A percentile compares a stretch with the other conserved stretches of the same genome.
Evolutionary conservation across 1,140 invertebrate genomes (phyloP).

Genomic region (Drosophila pallidifrons): DNA sequence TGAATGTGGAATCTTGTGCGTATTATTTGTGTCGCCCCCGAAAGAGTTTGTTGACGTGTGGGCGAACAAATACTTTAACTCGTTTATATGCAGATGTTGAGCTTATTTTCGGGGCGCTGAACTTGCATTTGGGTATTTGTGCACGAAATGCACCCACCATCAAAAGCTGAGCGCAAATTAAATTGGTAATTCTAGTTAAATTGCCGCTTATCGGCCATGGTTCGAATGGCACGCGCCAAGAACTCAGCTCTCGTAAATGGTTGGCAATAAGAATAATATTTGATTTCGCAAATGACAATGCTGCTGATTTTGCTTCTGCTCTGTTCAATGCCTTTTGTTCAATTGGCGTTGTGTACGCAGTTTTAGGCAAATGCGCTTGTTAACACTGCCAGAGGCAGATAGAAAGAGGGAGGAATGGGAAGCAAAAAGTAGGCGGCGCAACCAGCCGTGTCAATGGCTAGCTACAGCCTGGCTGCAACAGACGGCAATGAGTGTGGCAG

Average conservation of each 20-base stretch:
- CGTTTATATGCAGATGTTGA: slow-evolving; percentile 42
- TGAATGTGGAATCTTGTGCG: not conserved
- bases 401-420: not conserved
- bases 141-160: slow-evolving; percentile 26
- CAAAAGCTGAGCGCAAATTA: slow-evolving; percentile 35
- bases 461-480: slow-evolving; percentile 3
- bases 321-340: slow-evolving; percentile 9
- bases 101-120: slow-evolving; percentile 46
- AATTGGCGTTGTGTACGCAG: slow-evolving; percentile 45
- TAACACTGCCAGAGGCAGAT: slow-evolving; percentile 65
- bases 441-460: slow-evolving; percentile 18
- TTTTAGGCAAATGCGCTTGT: slow-evolving; percentile 74
- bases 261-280: slow-evolving; percentile 73
- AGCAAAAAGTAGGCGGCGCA: not conserved
- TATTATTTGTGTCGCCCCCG: slow-evolving; percentile 3
- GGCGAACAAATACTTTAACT: slow-evolving; percentile 59
- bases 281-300: slow-evolving; percentile 66
- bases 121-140: slow-evolving; percentile 38
- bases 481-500: slow-evolving; percentile 2
- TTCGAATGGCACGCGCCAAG: slow-evolving; percentile 33
- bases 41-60: slow-evolving; percentile 36
- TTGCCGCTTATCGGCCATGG: slow-evolving; percentile 60
- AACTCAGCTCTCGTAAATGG: slow-evolving; percentile 30
- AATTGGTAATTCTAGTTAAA: slow-evolving; percentile 57
- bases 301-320: not conserved